A percentile compares a stretch with the other conserved stretches of the same genome.
phyloP scores from a whole-genome alignment of 2,113 vertebrate species.

The Telmatochromis bifrenatus region DNA sequence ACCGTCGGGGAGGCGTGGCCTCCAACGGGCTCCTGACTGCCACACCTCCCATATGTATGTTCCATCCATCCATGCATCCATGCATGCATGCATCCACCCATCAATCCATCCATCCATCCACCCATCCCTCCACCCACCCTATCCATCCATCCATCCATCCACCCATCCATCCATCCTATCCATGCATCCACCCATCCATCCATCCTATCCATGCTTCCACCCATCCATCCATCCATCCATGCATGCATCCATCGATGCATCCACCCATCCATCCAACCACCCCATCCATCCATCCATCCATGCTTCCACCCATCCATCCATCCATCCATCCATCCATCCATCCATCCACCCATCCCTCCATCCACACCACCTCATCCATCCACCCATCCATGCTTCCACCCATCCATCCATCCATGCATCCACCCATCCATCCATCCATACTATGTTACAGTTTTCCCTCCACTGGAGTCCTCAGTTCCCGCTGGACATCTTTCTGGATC shows the following conservation, averaged over 20 bases:
- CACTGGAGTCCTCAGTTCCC: too few species aligned
- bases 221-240: accelerated
- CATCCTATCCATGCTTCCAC: accelerated
- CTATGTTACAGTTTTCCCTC: too few species aligned
- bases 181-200: accelerated
- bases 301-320: accelerated
- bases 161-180: accelerated
- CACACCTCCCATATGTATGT: not conserved
- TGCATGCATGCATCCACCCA: accelerated
- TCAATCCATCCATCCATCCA: accelerated
- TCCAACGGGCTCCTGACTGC: not conserved
- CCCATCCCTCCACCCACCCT: accelerated
- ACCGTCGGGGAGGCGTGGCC: not conserved
- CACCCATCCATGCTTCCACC: accelerated
- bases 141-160: accelerated
- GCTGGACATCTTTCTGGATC: too few species aligned
- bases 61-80: accelerated
- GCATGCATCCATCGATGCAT: accelerated
- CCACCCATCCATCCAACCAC: accelerated
- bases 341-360: accelerated
- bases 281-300: accelerated
- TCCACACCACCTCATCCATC: accelerated
- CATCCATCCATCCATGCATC: accelerated
- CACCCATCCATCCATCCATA: too few species aligned
- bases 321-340: accelerated